phyloP scores from a whole-genome alignment of 2,113 vertebrate species.

The Caranx ignobilis region DNA sequence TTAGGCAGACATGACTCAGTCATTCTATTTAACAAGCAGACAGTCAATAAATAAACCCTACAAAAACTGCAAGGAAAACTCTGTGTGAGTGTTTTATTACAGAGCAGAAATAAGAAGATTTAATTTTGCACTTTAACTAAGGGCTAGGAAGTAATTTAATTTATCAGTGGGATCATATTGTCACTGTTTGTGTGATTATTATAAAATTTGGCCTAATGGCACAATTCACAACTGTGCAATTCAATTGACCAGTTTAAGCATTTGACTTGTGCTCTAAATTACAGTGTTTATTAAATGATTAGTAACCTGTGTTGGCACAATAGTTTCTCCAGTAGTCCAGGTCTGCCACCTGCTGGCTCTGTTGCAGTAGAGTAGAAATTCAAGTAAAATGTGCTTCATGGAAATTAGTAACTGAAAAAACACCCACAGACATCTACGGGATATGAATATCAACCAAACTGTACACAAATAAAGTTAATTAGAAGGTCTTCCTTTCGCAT shows the following conservation, averaged over 20 bases:
- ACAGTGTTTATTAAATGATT: neutral
- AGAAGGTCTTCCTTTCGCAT: neutral
- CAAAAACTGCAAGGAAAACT: conserved; percentile 32
- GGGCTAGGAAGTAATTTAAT: neutral
- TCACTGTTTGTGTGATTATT: neutral
- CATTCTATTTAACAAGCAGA: conserved; percentile 49
- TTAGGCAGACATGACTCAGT: conserved; percentile 54
- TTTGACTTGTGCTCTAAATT: neutral
- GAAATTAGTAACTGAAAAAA: too few species aligned
- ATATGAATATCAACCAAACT: neutral
- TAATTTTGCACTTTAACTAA: neutral
- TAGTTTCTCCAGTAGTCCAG: neutral
- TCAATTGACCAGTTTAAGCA: neutral
- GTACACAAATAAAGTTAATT: neutral
- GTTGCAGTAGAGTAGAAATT: neutral
- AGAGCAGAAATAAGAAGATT: conserved; percentile 9
- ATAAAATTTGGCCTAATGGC: neutral
- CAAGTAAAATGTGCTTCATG: neutral
- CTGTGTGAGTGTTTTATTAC: neutral
- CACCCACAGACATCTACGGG: neutral
- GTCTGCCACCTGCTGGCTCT: conserved; percentile 70
- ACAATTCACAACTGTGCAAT: neutral
- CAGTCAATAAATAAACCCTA: conserved; percentile 33
- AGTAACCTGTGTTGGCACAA: neutral
- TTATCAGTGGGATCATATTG: neutral